These are phyloP conservation scores for Mixornis gularis DNA, from an alignment of 2,113 vertebrate species.

Conservation along the genomic window DNA sequence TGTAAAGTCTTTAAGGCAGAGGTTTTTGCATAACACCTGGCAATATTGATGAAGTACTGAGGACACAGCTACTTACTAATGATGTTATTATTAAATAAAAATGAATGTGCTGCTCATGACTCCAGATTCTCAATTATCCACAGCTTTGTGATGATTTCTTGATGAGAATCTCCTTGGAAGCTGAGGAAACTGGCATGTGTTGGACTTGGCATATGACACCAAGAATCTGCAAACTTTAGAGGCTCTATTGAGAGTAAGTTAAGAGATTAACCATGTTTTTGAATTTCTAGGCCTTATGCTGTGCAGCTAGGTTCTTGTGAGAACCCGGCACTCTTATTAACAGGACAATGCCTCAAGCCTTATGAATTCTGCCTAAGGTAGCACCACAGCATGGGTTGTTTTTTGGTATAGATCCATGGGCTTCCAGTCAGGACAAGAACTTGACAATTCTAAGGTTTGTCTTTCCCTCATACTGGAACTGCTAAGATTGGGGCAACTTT, in stretches of 20 bases:
- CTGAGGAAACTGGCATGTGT: not conserved
- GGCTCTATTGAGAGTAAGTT: not conserved
- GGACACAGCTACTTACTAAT: not conserved
- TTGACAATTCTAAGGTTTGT: not conserved
- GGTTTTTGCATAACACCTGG: not conserved
- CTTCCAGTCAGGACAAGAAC: not conserved
- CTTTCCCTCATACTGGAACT: not conserved
- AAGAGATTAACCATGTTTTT: not conserved
- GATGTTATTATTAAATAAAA: not conserved
- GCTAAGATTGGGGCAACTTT: not conserved
- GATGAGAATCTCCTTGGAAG: not conserved
- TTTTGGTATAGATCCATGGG: not conserved
- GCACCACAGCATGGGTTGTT: not conserved
- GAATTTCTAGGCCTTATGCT: not conserved
- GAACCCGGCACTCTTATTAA: not conserved
- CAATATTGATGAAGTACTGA: not conserved
- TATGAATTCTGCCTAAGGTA: not conserved
- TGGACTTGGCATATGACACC: not conserved
- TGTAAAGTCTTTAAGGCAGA: not conserved
- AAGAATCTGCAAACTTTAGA: not conserved
- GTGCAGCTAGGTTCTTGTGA: not conserved
- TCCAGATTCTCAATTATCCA: not conserved
- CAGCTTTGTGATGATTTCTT: not conserved
- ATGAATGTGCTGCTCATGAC: not conserved
- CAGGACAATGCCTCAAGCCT: not conserved